Evolutionary conservation across 2,888 invertebrate genomes (phyloP), one percentile per base, ranked within the genome.

Genomic region (Hirudinaria manillensis): DNA sequence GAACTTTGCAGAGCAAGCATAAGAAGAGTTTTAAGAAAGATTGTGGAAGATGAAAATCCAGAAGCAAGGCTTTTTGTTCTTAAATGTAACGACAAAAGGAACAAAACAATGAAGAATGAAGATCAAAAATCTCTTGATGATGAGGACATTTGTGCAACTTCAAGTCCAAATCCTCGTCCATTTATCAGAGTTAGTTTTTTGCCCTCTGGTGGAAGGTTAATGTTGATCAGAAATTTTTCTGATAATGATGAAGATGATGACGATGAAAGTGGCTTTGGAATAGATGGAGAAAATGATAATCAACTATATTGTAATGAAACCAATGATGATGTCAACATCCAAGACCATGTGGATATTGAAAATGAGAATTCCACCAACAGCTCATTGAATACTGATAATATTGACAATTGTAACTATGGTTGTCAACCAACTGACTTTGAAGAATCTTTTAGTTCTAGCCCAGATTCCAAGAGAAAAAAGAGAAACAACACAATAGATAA

Each of bases 1-100:
- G 88, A 89, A 67, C 80, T 89, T 4, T 90, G 90, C 80, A 88
- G 91, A 19, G 84, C 87, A 16, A 84, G 83, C 53, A 88, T 91
- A 29, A 87, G 91, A 29, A 84, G 86, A 75, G 85, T 88, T 45
- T 81, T 91, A 32, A 87, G 90, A n/a, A 83, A 85, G 67, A 88
- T 87, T 72, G 86, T 90, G 7, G 87, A 88, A 81, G 80, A 80
- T 2, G 88, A 89, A 78, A 85, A 88, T 78, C 88, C 88, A 0
- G 83, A 87, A 21, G 56, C 45, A 45, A 45, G 16, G 45, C 45
- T 45, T 45, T 45, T 45, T 45, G 45, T 45, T 45, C 45, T 45
- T 45, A 10, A 45, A 1, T 45, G 45, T 45, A 45, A 45, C 1
- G 45, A 1, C 45, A 45, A 45, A 45, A 45, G 16, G 61, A 61